Base-by-base conservation (phyloP, 2,888 invertebrate species). In the Apodemia duryi region DNA sequence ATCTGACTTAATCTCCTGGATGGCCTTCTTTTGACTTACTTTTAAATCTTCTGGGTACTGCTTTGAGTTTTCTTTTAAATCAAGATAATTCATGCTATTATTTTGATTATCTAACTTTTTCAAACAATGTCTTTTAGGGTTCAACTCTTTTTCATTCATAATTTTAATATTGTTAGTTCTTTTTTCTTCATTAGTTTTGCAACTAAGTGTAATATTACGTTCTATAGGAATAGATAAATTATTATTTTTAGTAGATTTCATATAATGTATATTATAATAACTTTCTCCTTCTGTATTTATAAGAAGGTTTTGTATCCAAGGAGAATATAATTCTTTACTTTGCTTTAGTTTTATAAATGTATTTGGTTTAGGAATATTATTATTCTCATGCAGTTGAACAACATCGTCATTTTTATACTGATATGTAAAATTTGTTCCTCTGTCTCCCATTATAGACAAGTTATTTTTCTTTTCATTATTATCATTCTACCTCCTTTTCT, bases 251-350 rank as follows among this genome's bases (percentile, higher is more conserved):
- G 28, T 13, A 57, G 32, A 6, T 57, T 29, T 13, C 10, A 32
- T 32, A 54, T 32, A 29, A 32, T 32, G 54, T 29, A 11, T 10
- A 29, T 10, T 51, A 2, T 61, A 61, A 63, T 66, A 65, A 67
- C 74, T 72, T 46, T 29, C 65, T 4, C 83, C 82, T 74, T 82
- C 85, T 68, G 68, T 73, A 67, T 73, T 72, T 46, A 76, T 65
- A 28, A 84, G 65, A 64, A 90, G 78, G 66, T 89, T 88, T 78
- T 87, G 87, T 68, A 90, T 78, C 75, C 79, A 76, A 41, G 86
- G 81, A 6, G 88, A 89, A 79, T 79, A 81, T 52, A 84, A 74
- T 75, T 83, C 78, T 75, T 88, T 89, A 51, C 72, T 72, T 65
- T 63, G 57, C 57, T 61, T 66, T 38, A 9, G 7, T 54, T 13